phyloP scores from a whole-genome alignment of 2,888 invertebrate species.

The Habrosyne pyritoides region DNA sequence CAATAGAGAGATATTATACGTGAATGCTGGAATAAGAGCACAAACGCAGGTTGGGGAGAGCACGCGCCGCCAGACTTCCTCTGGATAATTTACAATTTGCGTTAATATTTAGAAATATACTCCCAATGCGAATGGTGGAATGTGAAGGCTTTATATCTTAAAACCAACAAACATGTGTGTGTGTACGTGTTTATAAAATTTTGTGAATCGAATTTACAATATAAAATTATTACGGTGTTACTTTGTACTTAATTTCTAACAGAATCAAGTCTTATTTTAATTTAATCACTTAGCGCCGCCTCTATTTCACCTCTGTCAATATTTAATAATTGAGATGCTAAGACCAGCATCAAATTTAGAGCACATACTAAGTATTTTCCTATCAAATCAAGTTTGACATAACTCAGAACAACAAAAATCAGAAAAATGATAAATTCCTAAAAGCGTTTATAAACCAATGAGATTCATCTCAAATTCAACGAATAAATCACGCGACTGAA shows the following conservation, averaged over 20 bases:
- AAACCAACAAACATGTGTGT: no score
- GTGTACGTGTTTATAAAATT: no score
- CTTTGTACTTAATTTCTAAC: neutral
- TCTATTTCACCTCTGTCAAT: no score
- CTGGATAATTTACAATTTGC: slow-evolving; percentile 69
- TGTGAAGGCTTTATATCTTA: neutral
- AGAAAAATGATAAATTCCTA: slow-evolving; percentile 10
- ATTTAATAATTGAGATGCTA: no score
- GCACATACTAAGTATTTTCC: no score
- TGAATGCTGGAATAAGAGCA: slow-evolving; percentile 57
- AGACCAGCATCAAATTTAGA: no score
- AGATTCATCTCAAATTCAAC: slow-evolving; percentile 61
- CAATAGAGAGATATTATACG: slow-evolving; percentile 60
- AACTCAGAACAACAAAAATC: neutral
- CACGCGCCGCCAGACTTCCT: slow-evolving; percentile 64
- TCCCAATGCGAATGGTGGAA: slow-evolving; percentile 27
- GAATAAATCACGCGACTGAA: slow-evolving; percentile 70
- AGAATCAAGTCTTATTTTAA: neutral
- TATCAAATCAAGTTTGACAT: no score
- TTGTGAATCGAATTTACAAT: neutral
- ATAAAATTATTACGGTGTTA: neutral
- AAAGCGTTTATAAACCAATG: slow-evolving; percentile 36
- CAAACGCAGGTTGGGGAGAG: slow-evolving; percentile 62
- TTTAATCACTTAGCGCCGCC: slow-evolving; percentile 29
- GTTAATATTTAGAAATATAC: slow-evolving; percentile 56